Conservation (phyloP, 2,888 invertebrate genomes). For the Drosophila pullipes region DNA sequence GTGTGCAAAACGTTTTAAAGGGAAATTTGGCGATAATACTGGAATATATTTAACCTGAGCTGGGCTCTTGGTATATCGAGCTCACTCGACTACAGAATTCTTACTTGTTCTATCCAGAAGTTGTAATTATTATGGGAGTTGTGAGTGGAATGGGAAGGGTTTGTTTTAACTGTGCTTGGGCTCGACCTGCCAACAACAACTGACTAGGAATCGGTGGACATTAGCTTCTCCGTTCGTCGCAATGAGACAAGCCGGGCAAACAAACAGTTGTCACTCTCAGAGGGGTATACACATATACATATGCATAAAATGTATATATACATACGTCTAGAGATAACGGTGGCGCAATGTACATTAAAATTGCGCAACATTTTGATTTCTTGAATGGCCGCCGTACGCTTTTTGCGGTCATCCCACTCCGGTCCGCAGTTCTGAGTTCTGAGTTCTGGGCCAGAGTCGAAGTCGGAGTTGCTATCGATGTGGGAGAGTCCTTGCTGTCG, state of each 20-base stretch:
- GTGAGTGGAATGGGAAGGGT: background rate
- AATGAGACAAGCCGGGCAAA: slow-evolving; percentile 44
- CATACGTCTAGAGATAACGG: slow-evolving; percentile 2
- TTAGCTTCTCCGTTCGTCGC: slow-evolving; percentile 28
- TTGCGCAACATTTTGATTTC: slow-evolving; percentile 74
- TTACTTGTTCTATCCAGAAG: background rate
- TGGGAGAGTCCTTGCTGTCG: slow-evolving; percentile 16
- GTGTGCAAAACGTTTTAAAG: background rate
- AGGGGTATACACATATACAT: background rate
- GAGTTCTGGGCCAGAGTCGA: background rate
- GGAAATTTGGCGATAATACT: background rate
- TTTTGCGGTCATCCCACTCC: slow-evolving; percentile 50
- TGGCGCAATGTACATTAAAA: slow-evolving; percentile 51
- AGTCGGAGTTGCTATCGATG: background rate
- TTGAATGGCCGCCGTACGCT: slow-evolving; percentile 56
- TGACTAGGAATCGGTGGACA: slow-evolving; percentile 19
- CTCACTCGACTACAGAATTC: background rate
- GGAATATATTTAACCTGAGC: background rate
- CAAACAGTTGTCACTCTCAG: slow-evolving; percentile 42
- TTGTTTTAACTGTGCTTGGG: slow-evolving; percentile 4
- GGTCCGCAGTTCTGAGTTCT: background rate
- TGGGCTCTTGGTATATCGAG: background rate
- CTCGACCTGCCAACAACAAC: slow-evolving; percentile 7
- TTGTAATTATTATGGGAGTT: background rate
- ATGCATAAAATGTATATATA: background rate